These are phyloP conservation scores for human DNA, from an alignment of 2,113 vertebrate species.

Conservation along the genomic window GRCh38 chr7:135621501-135622000, in stretches of 20 bases:
- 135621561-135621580: neutral
- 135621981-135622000: too few species aligned
- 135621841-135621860: too few species aligned
- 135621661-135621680: neutral
- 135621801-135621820: too few species aligned
- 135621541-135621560: neutral
- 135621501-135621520: neutral
- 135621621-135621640: neutral
- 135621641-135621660: neutral
- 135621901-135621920: too few species aligned
- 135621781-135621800: neutral
- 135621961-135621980: too few species aligned
- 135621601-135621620: neutral
- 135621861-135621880: too few species aligned
- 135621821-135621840: too few species aligned
- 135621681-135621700: neutral
- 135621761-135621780: neutral
- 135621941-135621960: too few species aligned
- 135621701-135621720: neutral
- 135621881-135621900: too few species aligned
- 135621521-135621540: slow-evolving; percentile 13
- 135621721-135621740: neutral
- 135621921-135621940: too few species aligned
- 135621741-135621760: neutral
- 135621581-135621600: neutral